Evolutionary conservation across 2,888 invertebrate genomes (phyloP), one percentile per base, ranked within the genome.

Genomic region (Piscicola geometra): DNA sequence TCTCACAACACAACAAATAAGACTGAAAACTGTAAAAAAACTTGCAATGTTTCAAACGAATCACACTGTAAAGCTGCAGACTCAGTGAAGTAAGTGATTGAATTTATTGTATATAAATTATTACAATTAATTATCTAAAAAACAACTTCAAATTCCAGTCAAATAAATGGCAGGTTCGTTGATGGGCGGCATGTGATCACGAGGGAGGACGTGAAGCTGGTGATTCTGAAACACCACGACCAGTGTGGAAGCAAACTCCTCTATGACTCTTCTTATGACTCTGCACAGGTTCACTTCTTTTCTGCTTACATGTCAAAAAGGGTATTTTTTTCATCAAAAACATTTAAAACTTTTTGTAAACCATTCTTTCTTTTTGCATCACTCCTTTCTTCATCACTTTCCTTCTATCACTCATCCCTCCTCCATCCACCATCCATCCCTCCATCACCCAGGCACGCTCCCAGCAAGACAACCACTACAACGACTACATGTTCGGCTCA

Each of bases 221-320:
- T 73, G n/a, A 41, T 73, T 12, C 25, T 73, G 18, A 73, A 64
- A 36, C 56, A 73, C 33, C 73, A 73, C n/a, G 73, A 73, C 21
- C 32, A 52, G 64, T 73, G n/a, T 30, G 73, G 73, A 56, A 73
- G 73, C 33, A 33, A 28, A 35, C 36, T 73, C 25, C 64, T 73
- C n/a, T 73, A 35, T 36, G 73, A 73, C 52, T 73, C 73, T 33
- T 30, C 60, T n/a, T n/a, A n/a, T n/a, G n/a, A n/a, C n/a, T n/a
- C n/a, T n/a, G n/a, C n/a, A n/a, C n/a, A n/a, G n/a, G n/a, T n/a
- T n/a, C n/a, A n/a, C n/a, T 47, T 47, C 12, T 47, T 47, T 47
- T 47, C 9, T 47, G 50, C 50, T 21, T 47, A 47, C 12, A 47
- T 47, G 50, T 47, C 12, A n/a, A 5, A 56, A 15, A n/a, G n/a